These are phyloP conservation scores for Theretra japonica DNA, from an alignment of 2,888 invertebrate genomes.

Conservation along the genomic window DNA sequence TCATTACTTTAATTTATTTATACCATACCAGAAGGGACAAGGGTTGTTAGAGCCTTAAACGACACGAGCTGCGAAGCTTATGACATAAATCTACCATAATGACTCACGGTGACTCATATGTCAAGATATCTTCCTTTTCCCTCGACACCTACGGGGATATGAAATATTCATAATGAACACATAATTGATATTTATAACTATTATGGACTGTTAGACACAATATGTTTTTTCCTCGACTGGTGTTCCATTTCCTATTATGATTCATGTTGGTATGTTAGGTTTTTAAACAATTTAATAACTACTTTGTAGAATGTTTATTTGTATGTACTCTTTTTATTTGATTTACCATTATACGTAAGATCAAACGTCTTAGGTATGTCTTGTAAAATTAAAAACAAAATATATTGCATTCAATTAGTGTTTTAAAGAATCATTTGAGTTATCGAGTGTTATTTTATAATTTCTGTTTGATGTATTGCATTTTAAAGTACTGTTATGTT, in stretches of 20 bases:
- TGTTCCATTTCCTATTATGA: conserved; percentile 24
- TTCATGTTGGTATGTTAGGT: conserved; percentile 14
- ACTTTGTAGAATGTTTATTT: not conserved
- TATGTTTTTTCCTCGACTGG: not conserved
- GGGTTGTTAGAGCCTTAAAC: not conserved
- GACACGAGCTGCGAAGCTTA: not conserved
- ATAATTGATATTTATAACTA: conserved; percentile 19
- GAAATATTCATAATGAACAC: conserved; percentile 21
- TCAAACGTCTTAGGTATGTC: too few species aligned
- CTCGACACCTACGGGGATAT: conserved; percentile 7
- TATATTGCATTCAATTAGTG: too few species aligned
- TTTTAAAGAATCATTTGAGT: too few species aligned
- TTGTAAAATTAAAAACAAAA: too few species aligned
- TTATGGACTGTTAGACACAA: conserved; percentile 9
- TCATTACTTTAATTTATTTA: too few species aligned
- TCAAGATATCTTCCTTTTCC: conserved; percentile 9
- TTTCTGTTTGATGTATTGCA: too few species aligned
- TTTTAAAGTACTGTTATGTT: too few species aligned
- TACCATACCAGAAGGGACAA: too few species aligned
- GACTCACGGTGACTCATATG: conserved; percentile 12
- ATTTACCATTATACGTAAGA: too few species aligned
- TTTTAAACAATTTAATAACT: not conserved
- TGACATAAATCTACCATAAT: not conserved
- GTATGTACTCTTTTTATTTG: not conserved
- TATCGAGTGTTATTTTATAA: too few species aligned